phyloP scores from a whole-genome alignment of 2,888 invertebrate genomes.

The Apamea sordens region DNA sequence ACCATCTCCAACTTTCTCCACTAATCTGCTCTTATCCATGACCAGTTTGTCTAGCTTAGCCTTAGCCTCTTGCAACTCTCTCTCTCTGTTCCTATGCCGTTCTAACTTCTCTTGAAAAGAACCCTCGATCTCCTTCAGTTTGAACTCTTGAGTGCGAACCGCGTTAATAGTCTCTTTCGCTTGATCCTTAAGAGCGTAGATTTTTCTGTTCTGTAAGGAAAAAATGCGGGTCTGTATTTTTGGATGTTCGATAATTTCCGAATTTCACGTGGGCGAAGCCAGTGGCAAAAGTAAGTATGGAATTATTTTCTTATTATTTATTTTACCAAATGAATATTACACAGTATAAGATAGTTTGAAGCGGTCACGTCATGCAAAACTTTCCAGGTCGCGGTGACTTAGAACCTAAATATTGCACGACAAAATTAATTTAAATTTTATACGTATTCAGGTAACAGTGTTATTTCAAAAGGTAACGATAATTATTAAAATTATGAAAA shows the following conservation, averaged over 20 bases:
- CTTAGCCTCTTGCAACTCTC: slow-evolving; percentile 85
- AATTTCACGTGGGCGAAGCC: background rate
- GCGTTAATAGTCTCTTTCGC: slow-evolving; percentile 79
- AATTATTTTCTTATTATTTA: background rate
- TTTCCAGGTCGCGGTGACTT: background rate
- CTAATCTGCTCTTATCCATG: slow-evolving; percentile 83
- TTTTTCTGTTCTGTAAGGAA: slow-evolving; percentile 78
- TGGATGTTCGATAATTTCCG: background rate
- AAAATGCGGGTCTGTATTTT: background rate
- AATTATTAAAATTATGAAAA: background rate
- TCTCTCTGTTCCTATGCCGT: slow-evolving; percentile 85
- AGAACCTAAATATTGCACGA: background rate
- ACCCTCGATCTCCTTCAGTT: slow-evolving; percentile 80
- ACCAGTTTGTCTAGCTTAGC: slow-evolving; percentile 88
- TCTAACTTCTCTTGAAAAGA: slow-evolving; percentile 86
- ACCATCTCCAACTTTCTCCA: slow-evolving; percentile 89
- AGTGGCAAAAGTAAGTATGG: background rate
- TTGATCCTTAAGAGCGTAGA: slow-evolving; percentile 79
- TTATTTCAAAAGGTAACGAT: background rate
- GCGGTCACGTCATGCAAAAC: background rate
- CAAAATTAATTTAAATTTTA: background rate
- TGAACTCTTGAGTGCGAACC: slow-evolving; percentile 78
- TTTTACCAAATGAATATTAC: background rate
- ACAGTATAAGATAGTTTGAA: background rate
- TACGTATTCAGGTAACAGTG: background rate